phyloP scores from a whole-genome alignment of 2,113 vertebrate species.

The Paraplagusia blochii region DNA sequence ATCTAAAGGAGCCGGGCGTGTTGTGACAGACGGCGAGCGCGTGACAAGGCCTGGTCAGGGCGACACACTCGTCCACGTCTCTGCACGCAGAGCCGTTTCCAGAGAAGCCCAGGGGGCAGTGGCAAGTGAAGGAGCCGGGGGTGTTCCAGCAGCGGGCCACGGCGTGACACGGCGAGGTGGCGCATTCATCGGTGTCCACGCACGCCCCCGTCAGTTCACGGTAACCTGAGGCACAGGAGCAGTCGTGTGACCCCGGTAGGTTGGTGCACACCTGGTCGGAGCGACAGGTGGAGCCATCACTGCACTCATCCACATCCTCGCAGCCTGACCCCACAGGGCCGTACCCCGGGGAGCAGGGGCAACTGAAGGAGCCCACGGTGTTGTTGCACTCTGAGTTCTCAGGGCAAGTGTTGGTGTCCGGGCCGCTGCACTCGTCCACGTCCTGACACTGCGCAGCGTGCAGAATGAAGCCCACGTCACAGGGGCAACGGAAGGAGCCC shows the following conservation, averaged over 20 bases:
- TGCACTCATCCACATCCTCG: conserved; percentile 74
- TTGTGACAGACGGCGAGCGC: conserved; percentile 70
- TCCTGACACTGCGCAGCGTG: conserved; percentile 69
- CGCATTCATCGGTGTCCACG: conserved; percentile 75
- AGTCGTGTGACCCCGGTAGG: conserved; percentile 62
- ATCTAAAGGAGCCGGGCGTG: conserved; percentile 76
- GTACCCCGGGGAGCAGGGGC: conserved; percentile 67
- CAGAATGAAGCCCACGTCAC: conserved; percentile 66
- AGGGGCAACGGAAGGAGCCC: conserved; percentile 75
- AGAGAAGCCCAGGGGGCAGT: conserved; percentile 68
- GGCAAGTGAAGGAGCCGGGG: conserved; percentile 74
- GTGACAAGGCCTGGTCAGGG: conserved; percentile 62
- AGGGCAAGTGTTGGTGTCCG: conserved; percentile 52
- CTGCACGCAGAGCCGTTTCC: conserved; percentile 74
- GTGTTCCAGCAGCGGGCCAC: conserved; percentile 74
- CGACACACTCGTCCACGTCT: conserved; percentile 76
- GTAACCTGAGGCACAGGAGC: conserved; percentile 71
- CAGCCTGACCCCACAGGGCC: conserved; percentile 41
- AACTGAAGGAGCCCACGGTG: conserved; percentile 71
- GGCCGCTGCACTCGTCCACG: conserved; percentile 68
- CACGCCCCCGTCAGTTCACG: conserved; percentile 63
- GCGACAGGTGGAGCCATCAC: conserved; percentile 58
- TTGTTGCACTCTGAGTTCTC: conserved; percentile 72
- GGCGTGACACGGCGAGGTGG: conserved; percentile 58
- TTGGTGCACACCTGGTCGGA: conserved; percentile 76